phyloP scores from a whole-genome alignment of 2,797 vertebrate species.

The Helostoma temminkii region DNA sequence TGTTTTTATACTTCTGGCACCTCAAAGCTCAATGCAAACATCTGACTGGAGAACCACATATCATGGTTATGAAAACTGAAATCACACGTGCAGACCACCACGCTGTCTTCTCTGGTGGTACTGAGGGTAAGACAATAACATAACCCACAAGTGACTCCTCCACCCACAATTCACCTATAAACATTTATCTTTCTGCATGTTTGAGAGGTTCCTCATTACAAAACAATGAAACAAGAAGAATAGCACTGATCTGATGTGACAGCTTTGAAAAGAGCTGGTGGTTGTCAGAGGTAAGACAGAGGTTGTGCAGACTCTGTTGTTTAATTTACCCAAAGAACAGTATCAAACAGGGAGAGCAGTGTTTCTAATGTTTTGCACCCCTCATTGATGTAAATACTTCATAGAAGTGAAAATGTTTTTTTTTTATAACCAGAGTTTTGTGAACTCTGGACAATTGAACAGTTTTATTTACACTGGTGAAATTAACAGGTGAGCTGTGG shows the following conservation, averaged over 20 bases:
- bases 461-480: background rate
- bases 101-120: conserved; percentile 72
- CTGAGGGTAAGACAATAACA: conserved; percentile 74
- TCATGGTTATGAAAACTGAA: conserved; percentile 48
- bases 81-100: conserved; percentile 73
- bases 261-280: conserved; percentile 13
- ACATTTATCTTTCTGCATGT: conserved; percentile 69
- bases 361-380: no score
- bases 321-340: conserved; percentile 19
- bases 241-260: conserved; percentile 5
- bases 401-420: no score
- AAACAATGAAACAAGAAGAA: conserved; percentile 10
- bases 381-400: no score
- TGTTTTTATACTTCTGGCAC: conserved; percentile 31
- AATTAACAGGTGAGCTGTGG: background rate
- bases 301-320: conserved; percentile 20
- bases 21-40: conserved; percentile 62
- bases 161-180: conserved; percentile 64
- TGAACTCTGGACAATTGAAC: no score
- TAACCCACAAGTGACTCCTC: conserved; percentile 59
- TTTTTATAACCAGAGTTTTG: no score
- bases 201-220: conserved; percentile 8
- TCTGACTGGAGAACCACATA: conserved; percentile 53
- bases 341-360: conserved; percentile 11
- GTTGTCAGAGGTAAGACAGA: conserved; percentile 11